A percentile compares a stretch with the other conserved stretches of the same genome.
Evolutionary conservation across 2,797 vertebrate genomes (phyloP).

Genomic region (Galago senegalensis): DNA sequence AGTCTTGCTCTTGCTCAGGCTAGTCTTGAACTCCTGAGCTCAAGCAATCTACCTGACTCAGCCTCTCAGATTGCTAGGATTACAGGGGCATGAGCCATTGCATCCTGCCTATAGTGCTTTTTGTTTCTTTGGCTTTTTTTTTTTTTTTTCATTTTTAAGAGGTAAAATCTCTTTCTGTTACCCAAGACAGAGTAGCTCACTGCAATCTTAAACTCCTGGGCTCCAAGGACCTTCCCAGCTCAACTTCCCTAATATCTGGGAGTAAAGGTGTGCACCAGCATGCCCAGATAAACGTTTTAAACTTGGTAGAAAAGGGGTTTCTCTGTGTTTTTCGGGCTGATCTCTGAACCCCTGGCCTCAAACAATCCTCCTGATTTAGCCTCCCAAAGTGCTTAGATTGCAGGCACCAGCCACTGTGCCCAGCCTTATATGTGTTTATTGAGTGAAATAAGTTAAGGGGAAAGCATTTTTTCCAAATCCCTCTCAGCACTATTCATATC

Average conservation of each 20-base stretch:
- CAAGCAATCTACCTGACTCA: no score
- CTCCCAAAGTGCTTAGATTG: not conserved
- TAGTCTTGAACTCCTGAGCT: no score
- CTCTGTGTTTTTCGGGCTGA: not conserved
- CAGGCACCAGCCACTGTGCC: not conserved
- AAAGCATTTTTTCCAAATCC: not conserved
- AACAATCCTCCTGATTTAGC: not conserved
- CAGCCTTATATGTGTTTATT: not conserved
- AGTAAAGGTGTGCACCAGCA: fast-evolving
- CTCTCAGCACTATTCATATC: not conserved
- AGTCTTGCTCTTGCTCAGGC: no score
- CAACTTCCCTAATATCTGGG: not conserved
- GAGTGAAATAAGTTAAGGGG: not conserved
- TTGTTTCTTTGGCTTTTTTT: no score
- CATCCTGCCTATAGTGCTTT: no score
- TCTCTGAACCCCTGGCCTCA: not conserved
- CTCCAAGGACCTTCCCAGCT: not conserved
- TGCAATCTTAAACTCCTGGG: not conserved
- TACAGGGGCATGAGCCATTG: no score
- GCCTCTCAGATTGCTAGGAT: no score
- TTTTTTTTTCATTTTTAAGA: no score
- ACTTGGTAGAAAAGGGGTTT: not conserved
- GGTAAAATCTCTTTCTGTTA: no score
- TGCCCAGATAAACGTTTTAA: not conserved
- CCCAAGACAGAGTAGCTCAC: not conserved